These are phyloP conservation scores for Autographa pulchrina DNA, from an alignment of 2,888 invertebrate species.

Conservation along the genomic window DNA sequence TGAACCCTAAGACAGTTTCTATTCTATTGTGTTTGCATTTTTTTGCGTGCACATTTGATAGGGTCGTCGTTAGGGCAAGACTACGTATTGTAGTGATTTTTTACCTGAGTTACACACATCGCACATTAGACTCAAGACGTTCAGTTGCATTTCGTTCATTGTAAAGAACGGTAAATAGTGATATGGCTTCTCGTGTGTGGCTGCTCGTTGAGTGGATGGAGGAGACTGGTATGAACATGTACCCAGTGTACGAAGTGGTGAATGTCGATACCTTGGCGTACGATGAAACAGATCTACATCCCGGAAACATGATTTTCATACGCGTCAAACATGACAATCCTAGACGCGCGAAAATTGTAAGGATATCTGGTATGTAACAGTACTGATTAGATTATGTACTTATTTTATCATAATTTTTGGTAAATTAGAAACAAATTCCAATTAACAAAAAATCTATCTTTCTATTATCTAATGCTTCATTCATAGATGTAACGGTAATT, in stretches of 20 bases:
- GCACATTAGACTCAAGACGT: conserved; percentile 23
- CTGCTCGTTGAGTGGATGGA: conserved; percentile 79
- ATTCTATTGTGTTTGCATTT: conserved; percentile 43
- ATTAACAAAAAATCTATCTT: neutral
- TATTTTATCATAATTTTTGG: neutral
- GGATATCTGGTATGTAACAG: conserved; percentile 72
- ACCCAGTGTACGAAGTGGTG: conserved; percentile 73
- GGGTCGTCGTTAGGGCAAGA: conserved; percentile 58
- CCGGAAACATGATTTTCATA: conserved; percentile 70
- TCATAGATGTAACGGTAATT: conserved; percentile 30
- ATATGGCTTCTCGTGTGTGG: conserved; percentile 73
- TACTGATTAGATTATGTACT: neutral
- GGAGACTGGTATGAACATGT: conserved; percentile 63
- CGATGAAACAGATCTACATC: conserved; percentile 63
- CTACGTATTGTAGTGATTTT: conserved; percentile 57
- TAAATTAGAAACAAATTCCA: neutral
- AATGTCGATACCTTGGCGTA: conserved; percentile 63
- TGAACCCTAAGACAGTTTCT: conserved; percentile 28
- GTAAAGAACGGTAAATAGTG: conserved; percentile 32
- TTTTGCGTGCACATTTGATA: conserved; percentile 53
- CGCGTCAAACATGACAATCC: conserved; percentile 61
- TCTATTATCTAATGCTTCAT: conserved; percentile 15
- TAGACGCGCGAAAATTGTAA: conserved; percentile 71
- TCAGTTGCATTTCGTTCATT: conserved; percentile 53
- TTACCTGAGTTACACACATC: conserved; percentile 58